Percentiles rank a stretch among this genome's conserved stretches.
Conservation (phyloP, 1,140 invertebrate genomes). For the Zaprionus camerounensis region DNA sequence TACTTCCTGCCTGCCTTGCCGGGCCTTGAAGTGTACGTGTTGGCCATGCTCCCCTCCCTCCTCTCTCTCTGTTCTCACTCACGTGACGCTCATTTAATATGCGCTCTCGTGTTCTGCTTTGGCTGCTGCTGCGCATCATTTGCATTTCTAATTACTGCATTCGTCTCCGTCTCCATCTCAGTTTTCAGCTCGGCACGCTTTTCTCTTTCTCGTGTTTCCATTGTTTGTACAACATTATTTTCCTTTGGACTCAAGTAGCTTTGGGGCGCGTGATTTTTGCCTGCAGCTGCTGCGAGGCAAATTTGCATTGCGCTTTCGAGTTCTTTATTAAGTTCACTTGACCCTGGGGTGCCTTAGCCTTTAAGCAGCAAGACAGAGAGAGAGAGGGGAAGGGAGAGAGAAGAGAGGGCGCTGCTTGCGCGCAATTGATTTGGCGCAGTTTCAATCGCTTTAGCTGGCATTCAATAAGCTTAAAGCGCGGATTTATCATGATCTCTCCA, state of each 20-base stretch:
- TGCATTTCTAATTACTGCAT: constrained; percentile 59
- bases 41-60: not conserved
- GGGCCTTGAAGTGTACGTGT: constrained; percentile 12
- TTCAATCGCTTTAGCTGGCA: constrained; percentile 33
- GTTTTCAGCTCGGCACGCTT: not conserved
- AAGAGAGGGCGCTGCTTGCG: not conserved
- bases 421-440: constrained; percentile 25
- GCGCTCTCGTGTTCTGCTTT: constrained; percentile 28
- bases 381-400: not conserved
- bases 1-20: not conserved
- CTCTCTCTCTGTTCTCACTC: not conserved
- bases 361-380: not conserved
- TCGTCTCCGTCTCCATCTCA: constrained; percentile 5
- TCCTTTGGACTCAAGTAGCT: constrained; percentile 7
- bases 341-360: not conserved
- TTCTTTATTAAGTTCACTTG: constrained; percentile 23
- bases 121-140: constrained; percentile 46
- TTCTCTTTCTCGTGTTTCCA: constrained; percentile 19
- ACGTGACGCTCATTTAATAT: constrained; percentile 44
- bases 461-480: constrained; percentile 38
- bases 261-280: constrained; percentile 37
- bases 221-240: constrained; percentile 41
- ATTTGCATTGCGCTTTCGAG: constrained; percentile 28
- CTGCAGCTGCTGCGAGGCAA: constrained; percentile 26
- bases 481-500: not conserved